Percentiles rank a stretch among this genome's conserved stretches.
Evolutionary conservation across 2,113 vertebrate genomes (phyloP).

Genomic region (Uria lomvia): DNA sequence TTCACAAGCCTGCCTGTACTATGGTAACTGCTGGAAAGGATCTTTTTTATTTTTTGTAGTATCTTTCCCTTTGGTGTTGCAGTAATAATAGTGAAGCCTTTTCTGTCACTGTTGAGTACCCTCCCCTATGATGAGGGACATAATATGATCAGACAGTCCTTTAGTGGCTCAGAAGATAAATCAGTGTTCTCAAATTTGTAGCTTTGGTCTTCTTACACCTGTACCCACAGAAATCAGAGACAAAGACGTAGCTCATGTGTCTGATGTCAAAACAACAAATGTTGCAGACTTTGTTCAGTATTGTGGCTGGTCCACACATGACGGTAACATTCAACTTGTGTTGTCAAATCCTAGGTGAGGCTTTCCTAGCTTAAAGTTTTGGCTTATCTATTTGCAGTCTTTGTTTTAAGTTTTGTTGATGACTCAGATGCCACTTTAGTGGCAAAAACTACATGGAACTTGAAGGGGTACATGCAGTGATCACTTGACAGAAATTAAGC

Average conservation of each 20-base stretch:
- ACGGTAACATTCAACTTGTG: neutral
- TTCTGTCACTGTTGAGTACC: neutral
- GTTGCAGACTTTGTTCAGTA: neutral
- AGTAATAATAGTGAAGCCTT: neutral
- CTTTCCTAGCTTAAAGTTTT: neutral
- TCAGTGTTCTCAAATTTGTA: neutral
- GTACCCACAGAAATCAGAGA: neutral
- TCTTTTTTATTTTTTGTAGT: neutral
- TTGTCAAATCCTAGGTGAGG: fast-evolving
- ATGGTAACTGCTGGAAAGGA: neutral
- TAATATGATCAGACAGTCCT: neutral
- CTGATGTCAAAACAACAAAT: neutral
- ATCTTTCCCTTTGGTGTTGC: neutral
- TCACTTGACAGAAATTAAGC: neutral
- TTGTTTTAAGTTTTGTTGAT: neutral
- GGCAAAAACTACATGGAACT: neutral
- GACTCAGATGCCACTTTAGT: neutral
- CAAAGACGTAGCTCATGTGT: neutral
- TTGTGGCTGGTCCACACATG: neutral
- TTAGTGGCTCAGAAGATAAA: neutral
- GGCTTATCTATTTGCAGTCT: neutral
- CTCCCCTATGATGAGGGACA: neutral
- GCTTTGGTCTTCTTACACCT: neutral
- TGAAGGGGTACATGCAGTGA: neutral
- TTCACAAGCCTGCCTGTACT: neutral